phyloP scores from a whole-genome alignment of 2,888 invertebrate genomes.

The Chymomyza fuscimana region DNA sequence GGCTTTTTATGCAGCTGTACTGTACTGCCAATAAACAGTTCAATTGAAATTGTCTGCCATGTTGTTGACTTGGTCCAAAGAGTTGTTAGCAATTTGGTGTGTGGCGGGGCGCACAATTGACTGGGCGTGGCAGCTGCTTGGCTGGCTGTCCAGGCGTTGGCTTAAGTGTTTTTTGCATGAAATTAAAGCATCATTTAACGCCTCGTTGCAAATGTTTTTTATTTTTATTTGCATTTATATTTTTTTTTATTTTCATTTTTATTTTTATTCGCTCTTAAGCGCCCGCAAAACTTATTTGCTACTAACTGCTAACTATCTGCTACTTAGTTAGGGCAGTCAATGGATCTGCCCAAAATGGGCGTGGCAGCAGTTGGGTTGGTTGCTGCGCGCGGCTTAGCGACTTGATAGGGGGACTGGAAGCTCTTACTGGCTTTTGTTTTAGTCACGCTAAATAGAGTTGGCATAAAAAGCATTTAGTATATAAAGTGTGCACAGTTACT shows the following conservation, averaged over 20 bases:
- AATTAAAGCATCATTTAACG: conserved; percentile 62
- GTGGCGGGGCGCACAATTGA: background rate
- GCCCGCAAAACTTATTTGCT: background rate
- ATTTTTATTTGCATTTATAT: background rate
- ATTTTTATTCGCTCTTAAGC: background rate
- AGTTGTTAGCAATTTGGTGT: background rate
- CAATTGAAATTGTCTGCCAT: conserved; percentile 46
- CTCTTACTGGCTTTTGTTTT: background rate
- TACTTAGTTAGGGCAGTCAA: background rate
- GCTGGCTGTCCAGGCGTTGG: conserved; percentile 31
- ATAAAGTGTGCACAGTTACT: background rate
- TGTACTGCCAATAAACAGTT: conserved; percentile 57
- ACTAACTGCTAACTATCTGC: background rate
- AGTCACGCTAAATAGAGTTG: background rate
- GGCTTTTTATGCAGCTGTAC: conserved; percentile 14
- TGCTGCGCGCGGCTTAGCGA: no score
- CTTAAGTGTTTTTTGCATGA: conserved; percentile 50
- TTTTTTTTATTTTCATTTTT: background rate
- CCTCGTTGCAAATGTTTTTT: conserved; percentile 22
- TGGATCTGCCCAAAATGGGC: no score
- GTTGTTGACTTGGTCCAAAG: conserved; percentile 1
- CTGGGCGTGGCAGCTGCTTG: background rate
- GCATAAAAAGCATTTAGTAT: background rate
- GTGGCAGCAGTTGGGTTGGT: background rate
- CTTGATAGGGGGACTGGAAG: background rate